Evolutionary conservation across 1,140 invertebrate species (phyloP).

Genomic region (Listronotus oregonensis): DNA sequence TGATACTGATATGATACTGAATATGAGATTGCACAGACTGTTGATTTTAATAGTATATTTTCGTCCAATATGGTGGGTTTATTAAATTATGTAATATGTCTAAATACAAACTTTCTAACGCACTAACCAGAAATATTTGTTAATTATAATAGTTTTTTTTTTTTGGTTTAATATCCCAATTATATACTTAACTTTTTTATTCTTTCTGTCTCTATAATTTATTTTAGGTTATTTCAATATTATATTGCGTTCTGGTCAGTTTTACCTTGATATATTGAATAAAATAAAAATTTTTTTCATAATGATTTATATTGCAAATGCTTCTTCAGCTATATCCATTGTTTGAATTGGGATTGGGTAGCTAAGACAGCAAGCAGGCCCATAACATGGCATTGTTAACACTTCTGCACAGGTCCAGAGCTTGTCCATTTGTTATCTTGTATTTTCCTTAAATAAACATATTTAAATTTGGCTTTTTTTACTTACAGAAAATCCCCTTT

Average conservation of each 20-base stretch:
- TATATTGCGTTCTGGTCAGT: background rate
- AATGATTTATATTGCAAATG: constrained; percentile 89
- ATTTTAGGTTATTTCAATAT: background rate
- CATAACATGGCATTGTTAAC: constrained; percentile 85
- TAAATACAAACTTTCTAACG: too few species aligned
- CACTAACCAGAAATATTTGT: too few species aligned
- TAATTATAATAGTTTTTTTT: too few species aligned
- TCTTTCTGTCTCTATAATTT: background rate
- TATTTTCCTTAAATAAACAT: constrained; percentile 59
- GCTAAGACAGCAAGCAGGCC: constrained; percentile 90
- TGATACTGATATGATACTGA: too few species aligned
- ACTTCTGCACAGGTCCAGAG: constrained; percentile 75
- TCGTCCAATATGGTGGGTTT: too few species aligned
- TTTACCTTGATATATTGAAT: constrained; percentile 81
- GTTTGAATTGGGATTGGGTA: constrained; percentile 71
- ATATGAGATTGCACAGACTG: too few species aligned
- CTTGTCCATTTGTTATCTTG: constrained; percentile 73
- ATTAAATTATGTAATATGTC: too few species aligned
- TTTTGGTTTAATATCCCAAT: too few species aligned
- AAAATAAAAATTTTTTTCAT: constrained; percentile 90
- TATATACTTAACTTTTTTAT: background rate
- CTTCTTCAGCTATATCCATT: constrained; percentile 85
- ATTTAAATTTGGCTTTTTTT: too few species aligned
- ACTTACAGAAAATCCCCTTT: too few species aligned
- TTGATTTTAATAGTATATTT: too few species aligned